phyloP scores from a whole-genome alignment of 2,113 vertebrate species.

The Hydropotes inermis region DNA sequence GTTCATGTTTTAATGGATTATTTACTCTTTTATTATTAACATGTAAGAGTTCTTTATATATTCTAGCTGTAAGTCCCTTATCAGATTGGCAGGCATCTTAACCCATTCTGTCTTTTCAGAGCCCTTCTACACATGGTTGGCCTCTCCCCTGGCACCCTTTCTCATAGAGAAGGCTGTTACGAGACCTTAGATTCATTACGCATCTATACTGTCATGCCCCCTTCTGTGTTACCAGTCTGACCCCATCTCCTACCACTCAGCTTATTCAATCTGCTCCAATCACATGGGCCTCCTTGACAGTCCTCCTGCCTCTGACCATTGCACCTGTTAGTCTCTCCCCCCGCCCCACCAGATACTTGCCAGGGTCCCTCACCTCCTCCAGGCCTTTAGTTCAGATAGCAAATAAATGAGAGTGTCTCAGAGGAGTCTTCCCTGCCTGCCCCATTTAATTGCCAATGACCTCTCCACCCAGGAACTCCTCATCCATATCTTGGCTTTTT shows the following conservation, averaged over 20 bases:
- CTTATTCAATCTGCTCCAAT: neutral
- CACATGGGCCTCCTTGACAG: too few relatives aligned
- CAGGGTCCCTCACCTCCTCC: neutral
- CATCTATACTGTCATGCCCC: neutral
- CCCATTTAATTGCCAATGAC: too few relatives aligned
- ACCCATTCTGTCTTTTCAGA: neutral
- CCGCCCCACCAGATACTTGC: too few relatives aligned
- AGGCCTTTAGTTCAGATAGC: neutral
- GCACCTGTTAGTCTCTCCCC: neutral
- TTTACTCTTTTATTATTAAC: neutral
- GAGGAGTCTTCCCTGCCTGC: neutral
- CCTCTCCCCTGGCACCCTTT: neutral
- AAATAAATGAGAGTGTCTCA: neutral
- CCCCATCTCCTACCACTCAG: too few relatives aligned
- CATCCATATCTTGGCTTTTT: rapidly evolving
- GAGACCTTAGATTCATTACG: neutral
- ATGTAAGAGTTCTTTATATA: neutral
- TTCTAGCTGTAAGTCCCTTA: neutral
- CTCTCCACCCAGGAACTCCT: neutral
- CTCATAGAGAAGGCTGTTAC: rapidly evolving
- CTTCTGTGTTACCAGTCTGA: neutral
- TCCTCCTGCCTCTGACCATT: neutral
- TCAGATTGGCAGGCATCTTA: neutral
- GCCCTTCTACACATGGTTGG: neutral
- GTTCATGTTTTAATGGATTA: neutral